Evolutionary conservation across 2,113 vertebrate genomes (phyloP).

Genomic region (Calidris pugnax): DNA sequence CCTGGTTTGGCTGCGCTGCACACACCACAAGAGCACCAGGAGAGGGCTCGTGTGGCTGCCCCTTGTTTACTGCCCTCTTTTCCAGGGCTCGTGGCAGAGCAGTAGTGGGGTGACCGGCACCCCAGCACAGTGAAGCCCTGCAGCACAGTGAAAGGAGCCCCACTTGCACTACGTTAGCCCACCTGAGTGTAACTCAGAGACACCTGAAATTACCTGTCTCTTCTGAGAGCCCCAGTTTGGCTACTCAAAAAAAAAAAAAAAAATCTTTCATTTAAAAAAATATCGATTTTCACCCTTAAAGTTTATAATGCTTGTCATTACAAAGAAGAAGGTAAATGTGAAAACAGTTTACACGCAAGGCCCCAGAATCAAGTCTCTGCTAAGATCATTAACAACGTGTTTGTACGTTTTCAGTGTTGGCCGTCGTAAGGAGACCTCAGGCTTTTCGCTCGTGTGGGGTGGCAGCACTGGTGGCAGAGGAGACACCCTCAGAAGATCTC

Average conservation of each 20-base stretch:
- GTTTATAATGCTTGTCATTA: neutral
- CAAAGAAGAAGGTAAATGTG: conserved; percentile 11
- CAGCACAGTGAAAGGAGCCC: neutral
- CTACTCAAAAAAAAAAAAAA: neutral
- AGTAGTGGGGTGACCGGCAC: neutral
- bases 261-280: neutral
- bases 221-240: neutral
- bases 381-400: neutral
- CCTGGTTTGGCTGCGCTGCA: neutral
- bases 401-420: neutral
- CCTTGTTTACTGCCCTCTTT: neutral
- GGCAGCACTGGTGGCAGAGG: accelerated
- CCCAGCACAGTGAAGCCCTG: neutral
- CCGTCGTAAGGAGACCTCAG: neutral
- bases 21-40: accelerated
- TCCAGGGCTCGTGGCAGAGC: neutral
- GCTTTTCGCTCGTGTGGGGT: neutral
- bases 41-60: neutral
- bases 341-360: neutral
- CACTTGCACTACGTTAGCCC: accelerated
- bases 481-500: neutral
- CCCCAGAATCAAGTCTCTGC: neutral
- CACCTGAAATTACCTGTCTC: neutral
- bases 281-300: neutral
- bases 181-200: neutral